A percentile compares a stretch with the other conserved stretches of the same genome.
Evolutionary conservation across 2,797 vertebrate species (phyloP).

Genomic region (Phylloscopus collybita): DNA sequence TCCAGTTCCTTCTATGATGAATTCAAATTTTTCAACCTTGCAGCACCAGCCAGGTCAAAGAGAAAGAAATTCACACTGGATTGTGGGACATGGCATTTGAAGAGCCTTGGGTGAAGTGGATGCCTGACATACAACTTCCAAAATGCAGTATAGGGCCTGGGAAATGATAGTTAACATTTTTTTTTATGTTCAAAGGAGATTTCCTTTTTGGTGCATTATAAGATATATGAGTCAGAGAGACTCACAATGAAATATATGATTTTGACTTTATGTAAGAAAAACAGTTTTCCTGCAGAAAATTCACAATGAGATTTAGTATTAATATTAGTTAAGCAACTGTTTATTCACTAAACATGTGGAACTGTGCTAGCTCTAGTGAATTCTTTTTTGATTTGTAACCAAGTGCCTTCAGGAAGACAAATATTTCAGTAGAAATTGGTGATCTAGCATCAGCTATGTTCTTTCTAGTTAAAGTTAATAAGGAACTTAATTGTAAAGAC

Average conservation of each 20-base stretch:
- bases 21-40: background rate
- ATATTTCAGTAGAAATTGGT: background rate
- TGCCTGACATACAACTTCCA: background rate
- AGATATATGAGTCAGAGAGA: background rate
- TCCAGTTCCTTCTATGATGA: background rate
- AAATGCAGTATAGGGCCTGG: background rate
- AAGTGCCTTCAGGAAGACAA: background rate
- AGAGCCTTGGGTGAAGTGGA: background rate
- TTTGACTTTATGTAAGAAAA: background rate
- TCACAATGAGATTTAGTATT: background rate
- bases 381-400: background rate
- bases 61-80: background rate
- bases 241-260: background rate
- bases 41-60: background rate
- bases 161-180: background rate
- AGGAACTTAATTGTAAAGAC: background rate
- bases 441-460: background rate
- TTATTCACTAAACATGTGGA: background rate
- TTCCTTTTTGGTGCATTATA: background rate
- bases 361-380: background rate
- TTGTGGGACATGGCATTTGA: background rate
- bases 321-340: background rate
- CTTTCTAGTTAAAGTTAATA: background rate
- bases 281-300: background rate
- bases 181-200: background rate